Base-by-base conservation (phyloP, 2,888 invertebrate species). In the Clepsis dumicolana region DNA sequence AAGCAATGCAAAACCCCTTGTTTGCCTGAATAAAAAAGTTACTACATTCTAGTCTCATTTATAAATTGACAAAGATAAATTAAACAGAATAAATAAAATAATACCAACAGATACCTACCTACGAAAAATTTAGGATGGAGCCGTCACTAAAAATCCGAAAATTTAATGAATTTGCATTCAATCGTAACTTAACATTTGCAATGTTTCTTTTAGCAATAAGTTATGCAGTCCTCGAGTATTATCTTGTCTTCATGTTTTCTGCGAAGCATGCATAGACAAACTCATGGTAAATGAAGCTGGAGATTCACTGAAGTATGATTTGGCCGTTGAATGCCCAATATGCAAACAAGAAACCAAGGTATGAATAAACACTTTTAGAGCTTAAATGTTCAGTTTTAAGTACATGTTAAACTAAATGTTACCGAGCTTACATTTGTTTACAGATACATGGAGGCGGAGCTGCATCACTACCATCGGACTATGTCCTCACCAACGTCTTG, bases 191-290 rank as follows among this genome's bases (percentile, higher is more conserved):
- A 18, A 59, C 21, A 38, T 8, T 63, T 18, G 52, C 2, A 8
- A 41, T 53, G 38, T 35, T 52, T 48, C 41, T 63, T 57, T 66
- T 56, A 96, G 96, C 83, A 95, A 95, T 85, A 96, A 96, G 80
- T 94, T 97, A 82, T 95, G 95, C 87, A 95, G 96, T 85, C 98
- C 99, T 70, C 96, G 98, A 76, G 96, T 99, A 74, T 95, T 99
- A 82, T 96, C 97, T 80, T 99, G 99, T 91, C 96, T 99, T 86
- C 99, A 99, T 94, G 98, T 98, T 62, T 98, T 98, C 94, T 99
- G 99, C 93, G 97, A 98, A 93, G 95, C 95, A 75, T 99, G 99
- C 91, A 94, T 99, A 81, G 96, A 97, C 84, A 97, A 97, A 86
- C 94, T 96, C 82, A 94, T 97, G 81, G 95, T 95, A 73, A 95